Base-by-base conservation (phyloP, 1,140 invertebrate genomes). In the Ceratosolen fusciceps region DNA sequence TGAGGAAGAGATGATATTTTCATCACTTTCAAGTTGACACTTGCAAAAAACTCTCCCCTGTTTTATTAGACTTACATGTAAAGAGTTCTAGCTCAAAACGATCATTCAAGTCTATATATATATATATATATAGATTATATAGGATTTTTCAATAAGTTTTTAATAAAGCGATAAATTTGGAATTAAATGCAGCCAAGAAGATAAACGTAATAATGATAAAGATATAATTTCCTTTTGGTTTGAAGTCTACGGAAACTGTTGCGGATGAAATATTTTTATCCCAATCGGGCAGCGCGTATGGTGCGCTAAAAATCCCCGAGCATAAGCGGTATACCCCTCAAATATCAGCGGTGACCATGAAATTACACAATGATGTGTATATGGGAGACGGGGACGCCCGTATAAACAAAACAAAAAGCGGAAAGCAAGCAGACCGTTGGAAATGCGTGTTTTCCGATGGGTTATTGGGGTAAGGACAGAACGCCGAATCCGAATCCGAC, bases 21-120 rank as follows among this genome's bases (percentile, higher is more conserved):
- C 16, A 60, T 26, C 9, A 29, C 14, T 60, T 12, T 29, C 19
- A 34, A 34, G 29, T n/a, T 19, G 58, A 34, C 29, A 34, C 58
- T 62, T 34, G 29, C 58, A 62, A n/a, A n/a, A n/a, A 62, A 62
- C 58, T 62, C 14, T n/a, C 12, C 19, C 31, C 14, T 26, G n/a
- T 67, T 74, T 86, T 76, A 81, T 82, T 75, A 58, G n/a, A 74
- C n/a, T 68, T 26, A 39, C 29, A 47, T 68, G 21, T 56, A 21
- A 29, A 43, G 16, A 37, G 4, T 73, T 56, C 19, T 58, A 73
- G 21, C 21, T 58, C 58, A 47, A 34, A 56, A 39, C 31, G 21
- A 56, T 58, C 34, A n/a, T 39, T 73, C 14, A 58, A 56, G 14
- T 67, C 37, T 26, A 67, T n/a, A n/a, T n/a, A n/a, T n/a, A n/a